Conservation (phyloP, 37 sponge, comb jelly and placozoan genomes). For the Petrosia ficiformis region DNA sequence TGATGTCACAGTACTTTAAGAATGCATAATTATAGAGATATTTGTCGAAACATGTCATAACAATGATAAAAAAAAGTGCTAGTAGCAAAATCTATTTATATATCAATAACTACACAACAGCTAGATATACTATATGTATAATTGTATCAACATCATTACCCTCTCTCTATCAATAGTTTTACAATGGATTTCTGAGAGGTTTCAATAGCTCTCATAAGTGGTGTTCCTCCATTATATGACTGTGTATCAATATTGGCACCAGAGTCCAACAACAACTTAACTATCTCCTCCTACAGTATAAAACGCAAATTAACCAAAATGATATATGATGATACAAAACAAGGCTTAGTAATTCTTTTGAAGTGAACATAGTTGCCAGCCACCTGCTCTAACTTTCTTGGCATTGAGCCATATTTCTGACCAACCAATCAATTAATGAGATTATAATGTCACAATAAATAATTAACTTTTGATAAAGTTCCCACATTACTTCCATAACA, state of each 20-base stretch:
- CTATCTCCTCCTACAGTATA: slow-evolving; percentile 44
- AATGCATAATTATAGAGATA: neutral
- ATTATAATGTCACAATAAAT: no score
- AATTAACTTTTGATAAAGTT: no score
- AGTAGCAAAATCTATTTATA: no score
- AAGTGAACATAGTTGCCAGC: no score
- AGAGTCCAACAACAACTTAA: slow-evolving; percentile 60
- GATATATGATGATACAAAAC: neutral
- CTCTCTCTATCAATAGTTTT: slow-evolving; percentile 76
- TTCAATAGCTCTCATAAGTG: slow-evolving; percentile 97
- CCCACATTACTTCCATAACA: no score
- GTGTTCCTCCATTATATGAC: slow-evolving; percentile 91
- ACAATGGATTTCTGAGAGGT: slow-evolving; percentile 77
- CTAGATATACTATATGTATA: neutral
- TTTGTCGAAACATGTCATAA: neutral
- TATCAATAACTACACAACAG: neutral
- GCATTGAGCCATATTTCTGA: neutral
- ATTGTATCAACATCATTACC: slow-evolving; percentile 25
- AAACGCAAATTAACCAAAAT: neutral
- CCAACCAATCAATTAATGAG: no score
- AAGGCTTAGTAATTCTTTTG: neutral
- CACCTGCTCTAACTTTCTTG: no score
- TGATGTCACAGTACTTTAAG: neutral
- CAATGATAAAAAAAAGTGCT: no score
- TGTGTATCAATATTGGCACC: slow-evolving; percentile 89